phyloP scores from a whole-genome alignment of 2,797 vertebrate genomes.

The Antrozous pallidus region DNA sequence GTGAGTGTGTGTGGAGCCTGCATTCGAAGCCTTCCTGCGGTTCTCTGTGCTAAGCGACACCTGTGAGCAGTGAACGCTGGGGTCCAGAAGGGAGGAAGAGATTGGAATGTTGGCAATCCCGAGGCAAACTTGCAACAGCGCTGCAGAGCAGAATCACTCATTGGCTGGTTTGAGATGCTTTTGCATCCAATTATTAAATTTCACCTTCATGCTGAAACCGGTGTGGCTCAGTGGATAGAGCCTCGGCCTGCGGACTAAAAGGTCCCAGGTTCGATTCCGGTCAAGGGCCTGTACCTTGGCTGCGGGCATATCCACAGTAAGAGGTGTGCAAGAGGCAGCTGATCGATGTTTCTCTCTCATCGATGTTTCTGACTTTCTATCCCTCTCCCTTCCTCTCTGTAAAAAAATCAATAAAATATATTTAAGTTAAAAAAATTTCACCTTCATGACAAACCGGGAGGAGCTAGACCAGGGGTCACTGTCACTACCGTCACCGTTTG shows the following conservation, averaged over 20 bases:
- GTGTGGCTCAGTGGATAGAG: too few species aligned
- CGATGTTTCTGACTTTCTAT: too few species aligned
- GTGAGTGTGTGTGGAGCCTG: neutral
- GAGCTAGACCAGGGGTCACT: neutral
- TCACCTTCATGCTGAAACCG: too few species aligned
- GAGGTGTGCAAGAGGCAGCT: too few species aligned
- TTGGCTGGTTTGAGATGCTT: neutral
- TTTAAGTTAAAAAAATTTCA: too few species aligned
- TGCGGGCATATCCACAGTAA: too few species aligned
- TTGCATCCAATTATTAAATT: neutral
- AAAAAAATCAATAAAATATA: too few species aligned
- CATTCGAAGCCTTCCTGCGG: neutral
- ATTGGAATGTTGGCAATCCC: neutral
- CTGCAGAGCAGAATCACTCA: neutral
- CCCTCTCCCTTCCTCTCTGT: too few species aligned
- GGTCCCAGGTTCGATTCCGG: too few species aligned
- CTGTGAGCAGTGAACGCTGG: neutral
- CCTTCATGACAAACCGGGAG: neutral
- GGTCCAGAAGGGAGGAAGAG: neutral
- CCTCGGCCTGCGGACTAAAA: too few species aligned
- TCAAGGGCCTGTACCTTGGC: too few species aligned
- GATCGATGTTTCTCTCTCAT: too few species aligned
- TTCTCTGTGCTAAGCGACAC: neutral
- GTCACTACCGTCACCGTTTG: neutral
- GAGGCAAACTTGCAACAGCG: neutral